Base-by-base conservation (phyloP, 92 coral and sea anemone genomes). In the Metridium senile region DNA sequence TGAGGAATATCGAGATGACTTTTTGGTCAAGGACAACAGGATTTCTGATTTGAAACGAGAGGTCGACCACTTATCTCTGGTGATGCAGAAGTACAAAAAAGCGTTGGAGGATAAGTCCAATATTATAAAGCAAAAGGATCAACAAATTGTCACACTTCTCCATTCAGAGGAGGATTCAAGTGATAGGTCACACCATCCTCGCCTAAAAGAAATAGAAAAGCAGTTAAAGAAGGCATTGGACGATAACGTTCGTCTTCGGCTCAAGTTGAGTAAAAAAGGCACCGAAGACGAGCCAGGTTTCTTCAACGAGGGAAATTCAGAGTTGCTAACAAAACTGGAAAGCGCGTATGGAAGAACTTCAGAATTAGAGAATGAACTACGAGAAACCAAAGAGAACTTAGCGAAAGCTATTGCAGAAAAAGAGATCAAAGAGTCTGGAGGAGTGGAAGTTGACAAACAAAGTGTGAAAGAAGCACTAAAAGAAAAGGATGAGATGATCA, bases 91-190 rank as follows among this genome's bases (percentile, higher is more conserved):
- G 17, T 71, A 51, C 58, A 71, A 65, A 26, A 58, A 25, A 70
- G 76, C 53, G 1, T 74, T 79, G 10, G 84, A 79, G 33, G 76
- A 58, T 13, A 70, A 70, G 28, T 51, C 64, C 9, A 61, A 56
- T 16, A 58, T 79, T 20, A 34, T 70, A 10, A 64, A 69, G 45
- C 62, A 23, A 19, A 79, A 79, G 33, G 84, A 70, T n/a, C 66
- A 52, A 67, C 74, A 77, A 47, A 77, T 77, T 10, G 30, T 77
- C 1, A 52, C 51, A 22, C 30, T 66, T 11, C 35, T 68, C 9
- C 64, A 58, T 29, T 2, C 63, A 63, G 46, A 45, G 18, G 34
- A 21, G 26, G n/a, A 47, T 22, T 19, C 25, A 46, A 39, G 21
- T 33, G 66, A 19, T 9, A 39, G 18, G 22, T 22, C 25, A n/a